A percentile compares a stretch with the other conserved stretches of the same genome.
Conservation (phyloP, 2,797 vertebrate genomes). For the Galago senegalensis region DNA sequence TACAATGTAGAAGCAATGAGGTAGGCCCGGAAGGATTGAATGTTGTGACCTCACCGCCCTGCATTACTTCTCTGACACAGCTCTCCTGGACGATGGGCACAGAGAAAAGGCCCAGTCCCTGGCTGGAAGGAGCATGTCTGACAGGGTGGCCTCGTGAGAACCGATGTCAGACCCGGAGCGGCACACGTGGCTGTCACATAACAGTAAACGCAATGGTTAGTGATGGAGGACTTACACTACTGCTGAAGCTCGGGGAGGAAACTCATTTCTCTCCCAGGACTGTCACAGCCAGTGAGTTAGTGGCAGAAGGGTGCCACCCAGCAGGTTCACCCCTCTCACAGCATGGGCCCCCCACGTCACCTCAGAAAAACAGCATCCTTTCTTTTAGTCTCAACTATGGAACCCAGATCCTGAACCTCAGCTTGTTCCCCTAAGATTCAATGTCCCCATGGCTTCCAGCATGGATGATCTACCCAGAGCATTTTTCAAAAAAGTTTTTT, state of each 20-base stretch:
- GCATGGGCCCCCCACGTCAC: too few relatives aligned
- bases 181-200: background rate
- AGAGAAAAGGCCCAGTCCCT: background rate
- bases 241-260: background rate
- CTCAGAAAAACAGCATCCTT: constrained; percentile 3
- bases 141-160: background rate
- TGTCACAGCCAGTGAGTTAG: background rate
- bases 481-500: background rate
- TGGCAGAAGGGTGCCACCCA: background rate
- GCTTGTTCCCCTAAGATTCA: background rate
- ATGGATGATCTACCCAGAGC: background rate
- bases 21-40: constrained; percentile 1
- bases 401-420: background rate
- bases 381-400: background rate
- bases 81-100: background rate
- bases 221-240: background rate
- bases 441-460: background rate
- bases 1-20: constrained; percentile 50
- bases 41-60: background rate
- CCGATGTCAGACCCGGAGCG: background rate
- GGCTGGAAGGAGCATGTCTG: background rate
- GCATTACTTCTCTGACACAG: background rate
- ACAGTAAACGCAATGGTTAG: background rate
- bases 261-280: background rate
- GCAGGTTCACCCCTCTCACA: background rate